These are phyloP conservation scores for Zosterops hypoxanthus DNA, from an alignment of 2,113 vertebrate genomes.

Conservation along the genomic window DNA sequence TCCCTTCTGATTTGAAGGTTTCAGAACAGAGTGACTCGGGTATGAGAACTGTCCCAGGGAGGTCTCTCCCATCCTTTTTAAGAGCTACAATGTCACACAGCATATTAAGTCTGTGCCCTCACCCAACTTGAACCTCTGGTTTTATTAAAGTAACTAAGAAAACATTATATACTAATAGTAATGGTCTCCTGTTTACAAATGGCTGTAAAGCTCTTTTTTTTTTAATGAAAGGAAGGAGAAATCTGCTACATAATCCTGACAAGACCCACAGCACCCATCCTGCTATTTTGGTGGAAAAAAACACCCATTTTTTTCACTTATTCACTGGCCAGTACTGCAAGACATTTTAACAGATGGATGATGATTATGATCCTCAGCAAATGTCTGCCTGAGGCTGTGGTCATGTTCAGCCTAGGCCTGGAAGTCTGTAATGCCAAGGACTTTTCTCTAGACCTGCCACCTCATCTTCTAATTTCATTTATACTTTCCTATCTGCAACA, in stretches of 20 bases:
- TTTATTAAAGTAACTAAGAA: neutral
- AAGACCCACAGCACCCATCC: neutral
- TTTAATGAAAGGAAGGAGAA: neutral
- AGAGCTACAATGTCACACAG: neutral
- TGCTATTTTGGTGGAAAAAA: accelerated
- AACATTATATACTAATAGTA: neutral
- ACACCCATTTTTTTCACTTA: neutral
- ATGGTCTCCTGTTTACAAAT: neutral
- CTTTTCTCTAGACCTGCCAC: neutral
- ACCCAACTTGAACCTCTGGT: neutral
- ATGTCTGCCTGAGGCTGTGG: neutral
- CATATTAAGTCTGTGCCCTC: neutral
- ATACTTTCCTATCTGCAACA: neutral
- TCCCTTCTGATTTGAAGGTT: neutral
- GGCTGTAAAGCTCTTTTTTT: neutral
- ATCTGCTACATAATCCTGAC: no score
- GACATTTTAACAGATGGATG: neutral
- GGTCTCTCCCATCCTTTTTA: neutral
- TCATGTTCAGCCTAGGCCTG: neutral
- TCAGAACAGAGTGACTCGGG: neutral
- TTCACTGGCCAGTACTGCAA: neutral
- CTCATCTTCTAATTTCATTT: neutral
- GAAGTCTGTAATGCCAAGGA: neutral
- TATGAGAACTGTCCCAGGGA: neutral
- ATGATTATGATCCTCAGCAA: neutral